Evolutionary conservation across 2,888 invertebrate genomes (phyloP).

Genomic region (Yponomeuta cagnagella): DNA sequence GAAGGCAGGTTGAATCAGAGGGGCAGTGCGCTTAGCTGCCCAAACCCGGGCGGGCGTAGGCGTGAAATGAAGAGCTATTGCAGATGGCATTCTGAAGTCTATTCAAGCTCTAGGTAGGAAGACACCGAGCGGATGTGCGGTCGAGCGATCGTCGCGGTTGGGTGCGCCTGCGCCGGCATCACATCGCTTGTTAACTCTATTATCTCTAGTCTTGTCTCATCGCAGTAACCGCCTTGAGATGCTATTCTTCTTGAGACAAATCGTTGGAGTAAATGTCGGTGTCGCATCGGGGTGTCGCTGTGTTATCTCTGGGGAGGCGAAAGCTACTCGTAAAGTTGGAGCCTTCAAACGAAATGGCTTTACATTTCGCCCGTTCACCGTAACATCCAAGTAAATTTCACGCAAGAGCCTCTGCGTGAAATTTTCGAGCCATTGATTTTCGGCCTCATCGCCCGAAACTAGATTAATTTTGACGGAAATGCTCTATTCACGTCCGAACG

Average conservation of each 20-base stretch:
- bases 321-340: background rate
- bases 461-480: background rate
- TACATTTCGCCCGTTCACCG: background rate
- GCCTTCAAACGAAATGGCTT: background rate
- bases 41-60: background rate
- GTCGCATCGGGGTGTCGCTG: background rate
- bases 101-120: slow-evolving; percentile 40
- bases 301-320: background rate
- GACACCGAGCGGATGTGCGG: slow-evolving; percentile 66
- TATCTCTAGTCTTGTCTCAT: slow-evolving; percentile 52
- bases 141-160: slow-evolving; percentile 62
- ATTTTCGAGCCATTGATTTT: background rate
- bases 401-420: background rate
- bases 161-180: slow-evolving; percentile 59
- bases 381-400: background rate
- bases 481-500: background rate
- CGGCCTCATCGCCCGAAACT: background rate
- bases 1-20: background rate
- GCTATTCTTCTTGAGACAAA: slow-evolving; percentile 41
- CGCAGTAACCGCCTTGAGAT: slow-evolving; percentile 53
- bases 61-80: background rate
- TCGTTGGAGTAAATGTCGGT: slow-evolving; percentile 27
- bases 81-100: background rate
- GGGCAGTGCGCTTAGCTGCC: background rate
- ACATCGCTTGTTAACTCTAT: slow-evolving; percentile 63